phyloP scores from a whole-genome alignment of 2,888 invertebrate genomes.

The Mycalesis mineus region DNA sequence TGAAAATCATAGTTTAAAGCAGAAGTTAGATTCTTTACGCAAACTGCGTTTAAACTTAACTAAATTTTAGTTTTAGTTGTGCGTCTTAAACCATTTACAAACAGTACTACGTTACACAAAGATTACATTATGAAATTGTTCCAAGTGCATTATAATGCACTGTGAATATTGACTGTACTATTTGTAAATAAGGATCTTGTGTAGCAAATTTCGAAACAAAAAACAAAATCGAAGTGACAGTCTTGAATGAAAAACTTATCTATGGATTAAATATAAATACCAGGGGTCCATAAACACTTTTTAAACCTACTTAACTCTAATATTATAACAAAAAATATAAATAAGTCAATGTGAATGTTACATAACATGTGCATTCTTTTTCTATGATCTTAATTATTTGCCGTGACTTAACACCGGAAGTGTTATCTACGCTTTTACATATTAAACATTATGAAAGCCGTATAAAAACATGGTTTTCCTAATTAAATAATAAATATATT shows the following conservation, averaged over 20 bases:
- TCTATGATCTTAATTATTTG: slow-evolving; percentile 51
- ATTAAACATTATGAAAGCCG: slow-evolving; percentile 46
- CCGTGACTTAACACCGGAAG: slow-evolving; percentile 53
- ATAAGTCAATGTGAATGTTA: slow-evolving; percentile 70
- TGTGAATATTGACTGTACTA: too few species aligned
- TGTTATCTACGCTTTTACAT: slow-evolving; percentile 28
- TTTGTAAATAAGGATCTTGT: too few species aligned
- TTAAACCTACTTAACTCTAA: slow-evolving; percentile 63
- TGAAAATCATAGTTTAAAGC: too few species aligned
- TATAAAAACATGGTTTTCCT: slow-evolving; percentile 38
- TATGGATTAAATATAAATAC: slow-evolving; percentile 29
- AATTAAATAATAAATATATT: slow-evolving; percentile 19
- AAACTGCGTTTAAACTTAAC: too few species aligned
- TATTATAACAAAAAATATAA: slow-evolving; percentile 73
- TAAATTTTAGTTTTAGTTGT: neutral
- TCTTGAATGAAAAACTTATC: slow-evolving; percentile 19
- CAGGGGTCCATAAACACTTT: slow-evolving; percentile 51
- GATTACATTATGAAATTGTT: too few species aligned
- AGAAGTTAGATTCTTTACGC: too few species aligned
- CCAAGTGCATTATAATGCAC: too few species aligned
- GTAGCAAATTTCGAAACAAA: too few species aligned
- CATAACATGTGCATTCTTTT: slow-evolving; percentile 72
- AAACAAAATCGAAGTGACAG: slow-evolving; percentile 24
- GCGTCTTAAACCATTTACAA: neutral
- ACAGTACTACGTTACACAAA: neutral